Evolutionary conservation across 2,113 vertebrate genomes (phyloP), one percentile per base, ranked within the genome.

Genomic region (Mormyrus lacerda): DNA sequence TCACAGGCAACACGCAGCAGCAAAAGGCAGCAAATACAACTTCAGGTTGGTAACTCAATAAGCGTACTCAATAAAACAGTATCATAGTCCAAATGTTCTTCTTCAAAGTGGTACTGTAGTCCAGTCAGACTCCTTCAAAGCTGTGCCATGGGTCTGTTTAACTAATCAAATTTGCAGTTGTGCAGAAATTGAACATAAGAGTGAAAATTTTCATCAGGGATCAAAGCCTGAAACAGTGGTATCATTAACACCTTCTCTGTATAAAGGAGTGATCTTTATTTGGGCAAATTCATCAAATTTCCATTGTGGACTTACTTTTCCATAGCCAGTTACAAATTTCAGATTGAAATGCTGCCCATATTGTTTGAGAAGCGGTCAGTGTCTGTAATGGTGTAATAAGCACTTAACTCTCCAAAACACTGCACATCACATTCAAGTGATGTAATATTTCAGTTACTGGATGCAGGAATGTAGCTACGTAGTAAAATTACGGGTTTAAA

Each of bases 211-310:
- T 47, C 24, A 84, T 51, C 45, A 51, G 13, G 50, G 85, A 39
- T 42, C 50, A 58, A 87, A 10, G 85, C 31, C 4, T 51, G 31
- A 87, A 86, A 48, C 31, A 17, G 27, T 3, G 42, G 47, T n/a
- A 58, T 55, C 55, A 39, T 87, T 87, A 58, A 55, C 15, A 35
- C 35, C 17, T 87, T 87, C 85, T 55, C 31, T 87, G 48, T 50
- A 39, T 53, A 87, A 53, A 87, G 50, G 85, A 87, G 31, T 19
- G 50, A 55, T 53, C 31, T 51, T 86, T 86, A 86, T 86, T 48
- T 50, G 48, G 47, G 48, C 7, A 9, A 50, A 17, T 47, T 87
- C 85, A 35, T 53, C 13, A 31, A 31, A 55, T 87, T 87, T 87
- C 31, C 31, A 35, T 5, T 42, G 17, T 39, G 31, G 31, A 58